Evolutionary conservation across 2,797 vertebrate genomes (phyloP), one percentile per base, ranked within the genome.

Genomic region (Arctocebus calabarensis): DNA sequence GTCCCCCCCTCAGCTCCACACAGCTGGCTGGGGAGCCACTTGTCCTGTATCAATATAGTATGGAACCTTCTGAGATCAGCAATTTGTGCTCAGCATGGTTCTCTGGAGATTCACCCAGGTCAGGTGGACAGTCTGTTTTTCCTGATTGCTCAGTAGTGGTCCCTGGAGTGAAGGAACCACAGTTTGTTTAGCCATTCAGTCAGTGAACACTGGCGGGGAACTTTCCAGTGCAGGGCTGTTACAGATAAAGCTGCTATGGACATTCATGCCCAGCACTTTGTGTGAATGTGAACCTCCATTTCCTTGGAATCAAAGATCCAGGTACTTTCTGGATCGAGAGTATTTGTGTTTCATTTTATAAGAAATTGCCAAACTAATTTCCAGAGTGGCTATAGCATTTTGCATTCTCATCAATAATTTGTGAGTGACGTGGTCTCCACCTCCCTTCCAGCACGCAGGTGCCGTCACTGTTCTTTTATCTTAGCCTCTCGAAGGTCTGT

Each of bases 41-140:
- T 48, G 13, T 48, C 48, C 48, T 48, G 48, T 48, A 14, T 48
- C 48, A 48, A 14, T 48, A 40, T 3, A 17, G 20, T 64, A 37
- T 23, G 32, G 17, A 61, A 43, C 45, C 37, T 66, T 59, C 66
- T 9, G 37, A 92, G 43, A 37, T 4, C 32, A 43, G 23, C 45
- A 61, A 25, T 34, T 55, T 74, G n/a, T 17, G 5, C 23, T 37
- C 59, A 34, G 48, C 3, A 4, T 34, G 19, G n/a, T 7, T 96
- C 45, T 40, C 37, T 27, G 11, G 48, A 19, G 61, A 82, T 10
- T 78, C 20, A n/a, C 45, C 16, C 61, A 20, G 6, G 29, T 82
- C 8, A 2, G 0, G 19, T 5, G 23, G 22, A 0, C 0, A 37
- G 5, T 3, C 6, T 25, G n/a, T 29, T 66, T 25, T 6, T 22